Evolutionary conservation across 2,888 invertebrate species (phyloP).

Genomic region (Cheilosia vernalis): DNA sequence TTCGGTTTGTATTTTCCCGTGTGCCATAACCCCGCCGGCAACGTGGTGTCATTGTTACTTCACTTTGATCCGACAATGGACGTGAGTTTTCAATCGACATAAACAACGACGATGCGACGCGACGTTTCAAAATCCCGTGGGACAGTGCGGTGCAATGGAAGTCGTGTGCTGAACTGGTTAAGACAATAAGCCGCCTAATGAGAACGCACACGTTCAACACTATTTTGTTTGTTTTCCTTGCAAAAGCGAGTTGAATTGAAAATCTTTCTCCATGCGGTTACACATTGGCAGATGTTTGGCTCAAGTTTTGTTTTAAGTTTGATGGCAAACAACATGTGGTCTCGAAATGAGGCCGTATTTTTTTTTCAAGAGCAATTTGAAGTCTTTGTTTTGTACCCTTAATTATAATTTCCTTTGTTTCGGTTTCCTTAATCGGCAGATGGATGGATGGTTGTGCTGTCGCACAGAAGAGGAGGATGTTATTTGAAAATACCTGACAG

Average conservation of each 20-base stretch:
- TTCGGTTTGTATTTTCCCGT: conserved; percentile 23
- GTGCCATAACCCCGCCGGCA: conserved; percentile 17
- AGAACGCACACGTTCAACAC: conserved; percentile 47
- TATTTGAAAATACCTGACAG: conserved; percentile 28
- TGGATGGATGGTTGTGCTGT: conserved; percentile 44
- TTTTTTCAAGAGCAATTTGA: conserved; percentile 25
- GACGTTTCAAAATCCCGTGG: conserved; percentile 49
- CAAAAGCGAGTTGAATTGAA: conserved; percentile 45
- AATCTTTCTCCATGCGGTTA: conserved; percentile 44
- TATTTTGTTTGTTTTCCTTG: conserved; percentile 64
- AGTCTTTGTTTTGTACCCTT: conserved; percentile 65
- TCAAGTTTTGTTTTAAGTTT: conserved; percentile 35
- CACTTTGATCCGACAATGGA: conserved; percentile 56
- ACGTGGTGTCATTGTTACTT: conserved; percentile 48
- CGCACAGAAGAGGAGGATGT: conserved; percentile 45
- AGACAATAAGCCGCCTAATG: conserved; percentile 72
- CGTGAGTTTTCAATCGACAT: conserved; percentile 69
- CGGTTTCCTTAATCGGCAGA: conserved; percentile 58
- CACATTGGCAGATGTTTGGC: conserved; percentile 64
- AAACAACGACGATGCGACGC: conserved; percentile 44
- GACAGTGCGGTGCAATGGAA: conserved; percentile 33
- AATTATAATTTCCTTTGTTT: conserved; percentile 66
- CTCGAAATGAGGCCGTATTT: conserved; percentile 59
- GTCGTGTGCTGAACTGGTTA: conserved; percentile 65
- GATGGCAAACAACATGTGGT: conserved; percentile 71